These are phyloP conservation scores for Drosophila maculinotata DNA, from an alignment of 2,888 invertebrate genomes.

Conservation along the genomic window DNA sequence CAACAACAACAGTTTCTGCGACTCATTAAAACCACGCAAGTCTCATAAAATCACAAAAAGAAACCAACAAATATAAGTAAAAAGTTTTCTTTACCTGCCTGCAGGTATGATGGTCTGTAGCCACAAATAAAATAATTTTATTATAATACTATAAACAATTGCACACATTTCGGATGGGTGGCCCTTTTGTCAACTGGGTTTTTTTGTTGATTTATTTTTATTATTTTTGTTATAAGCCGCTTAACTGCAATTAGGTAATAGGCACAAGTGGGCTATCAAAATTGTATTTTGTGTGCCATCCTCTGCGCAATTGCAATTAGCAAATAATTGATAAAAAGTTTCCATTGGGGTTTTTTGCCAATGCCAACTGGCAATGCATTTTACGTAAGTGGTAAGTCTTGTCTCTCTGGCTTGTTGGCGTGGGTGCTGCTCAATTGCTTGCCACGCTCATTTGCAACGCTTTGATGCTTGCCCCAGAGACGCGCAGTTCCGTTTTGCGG, in stretches of 20 bases:
- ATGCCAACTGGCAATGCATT: conserved; percentile 40
- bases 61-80: conserved; percentile 12
- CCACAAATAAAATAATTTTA: conserved; percentile 2
- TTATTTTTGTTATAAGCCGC: conserved; percentile 29
- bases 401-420: conserved; percentile 1
- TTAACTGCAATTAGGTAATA: conserved; percentile 46
- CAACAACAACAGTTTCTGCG: conserved; percentile 43
- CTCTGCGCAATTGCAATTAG: conserved; percentile 54
- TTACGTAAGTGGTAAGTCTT: conserved; percentile 52
- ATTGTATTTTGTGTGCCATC: conserved; percentile 23
- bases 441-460: conserved; percentile 45
- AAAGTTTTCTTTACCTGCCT: conserved; percentile 19
- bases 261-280: conserved; percentile 20
- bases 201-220: background rate
- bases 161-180: conserved; percentile 40
- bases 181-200: conserved; percentile 43
- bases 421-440: conserved; percentile 41
- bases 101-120: background rate
- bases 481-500: conserved; percentile 49
- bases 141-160: conserved; percentile 18
- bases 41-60: conserved; percentile 42
- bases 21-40: conserved; percentile 64
- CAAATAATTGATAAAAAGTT: conserved; percentile 51
- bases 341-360: conserved; percentile 25
- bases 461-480: conserved; percentile 39